Conservation (phyloP, 2,888 invertebrate genomes). For the Thecocarcelia acutangulata region DNA sequence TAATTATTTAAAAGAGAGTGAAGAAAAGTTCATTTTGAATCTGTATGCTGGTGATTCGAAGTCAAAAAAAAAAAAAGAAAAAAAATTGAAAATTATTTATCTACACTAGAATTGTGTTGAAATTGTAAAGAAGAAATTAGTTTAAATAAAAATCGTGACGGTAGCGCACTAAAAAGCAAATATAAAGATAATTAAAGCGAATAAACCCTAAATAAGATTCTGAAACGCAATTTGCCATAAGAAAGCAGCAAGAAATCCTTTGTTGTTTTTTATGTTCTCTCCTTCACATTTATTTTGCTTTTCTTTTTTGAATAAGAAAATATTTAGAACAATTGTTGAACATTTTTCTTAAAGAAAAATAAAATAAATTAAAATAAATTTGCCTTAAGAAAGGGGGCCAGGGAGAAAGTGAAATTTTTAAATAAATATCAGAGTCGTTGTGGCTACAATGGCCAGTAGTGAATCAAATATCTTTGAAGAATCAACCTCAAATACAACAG, state of each 20-base stretch:
- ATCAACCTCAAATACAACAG: conserved; percentile 31
- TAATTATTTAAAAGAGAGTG: background rate
- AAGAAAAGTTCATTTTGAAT: conserved; percentile 22
- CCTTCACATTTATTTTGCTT: conserved; percentile 22
- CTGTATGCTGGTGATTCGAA: conserved; percentile 38
- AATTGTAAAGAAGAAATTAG: conserved; percentile 21
- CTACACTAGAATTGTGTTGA: conserved; percentile 52
- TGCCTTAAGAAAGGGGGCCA: background rate
- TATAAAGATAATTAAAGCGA: conserved; percentile 50
- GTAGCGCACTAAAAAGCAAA: conserved; percentile 15
- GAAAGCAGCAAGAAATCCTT: conserved; percentile 56
- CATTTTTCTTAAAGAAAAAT: conserved; percentile 31
- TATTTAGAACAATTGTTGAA: conserved; percentile 51
- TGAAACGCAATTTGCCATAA: conserved; percentile 61
- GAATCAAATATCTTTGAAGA: conserved; percentile 73
- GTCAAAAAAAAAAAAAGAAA: conserved; percentile 19
- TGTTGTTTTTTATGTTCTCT: conserved; percentile 39
- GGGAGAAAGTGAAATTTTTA: conserved; percentile 56
- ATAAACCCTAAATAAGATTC: conserved; percentile 57
- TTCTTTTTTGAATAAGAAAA: conserved; percentile 21
- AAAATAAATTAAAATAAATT: conserved; percentile 23
- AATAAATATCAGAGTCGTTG: conserved; percentile 62
- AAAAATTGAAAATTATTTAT: conserved; percentile 38
- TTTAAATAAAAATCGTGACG: conserved; percentile 20
- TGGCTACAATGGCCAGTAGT: conserved; percentile 76